These are phyloP conservation scores for Tipula unca DNA, from an alignment of 2,888 invertebrate genomes.

Conservation along the genomic window DNA sequence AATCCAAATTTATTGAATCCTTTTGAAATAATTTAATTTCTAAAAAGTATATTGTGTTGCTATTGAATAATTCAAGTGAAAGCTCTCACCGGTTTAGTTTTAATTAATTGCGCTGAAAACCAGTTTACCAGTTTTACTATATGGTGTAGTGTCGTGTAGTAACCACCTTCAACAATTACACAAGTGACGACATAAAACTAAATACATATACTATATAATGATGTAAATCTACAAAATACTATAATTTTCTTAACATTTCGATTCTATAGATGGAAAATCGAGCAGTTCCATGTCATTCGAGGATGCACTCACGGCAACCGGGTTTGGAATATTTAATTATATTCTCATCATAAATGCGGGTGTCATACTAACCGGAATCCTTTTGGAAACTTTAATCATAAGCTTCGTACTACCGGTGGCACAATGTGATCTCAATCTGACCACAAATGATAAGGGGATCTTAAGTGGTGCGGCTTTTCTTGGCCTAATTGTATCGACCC, in stretches of 20 bases:
- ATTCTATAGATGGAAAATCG: not conserved
- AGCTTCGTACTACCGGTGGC: slow-evolving; percentile 48
- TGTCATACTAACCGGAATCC: slow-evolving; percentile 44
- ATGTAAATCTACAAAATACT: not conserved
- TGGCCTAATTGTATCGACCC: slow-evolving; percentile 46
- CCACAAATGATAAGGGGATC: slow-evolving; percentile 38
- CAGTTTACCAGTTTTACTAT: too few species aligned
- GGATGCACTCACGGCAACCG: slow-evolving; percentile 30
- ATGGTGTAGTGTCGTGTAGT: too few species aligned
- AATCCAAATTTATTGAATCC: not conserved
- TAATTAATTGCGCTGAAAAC: too few species aligned
- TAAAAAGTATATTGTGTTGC: too few species aligned
- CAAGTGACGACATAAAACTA: too few species aligned
- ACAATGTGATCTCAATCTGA: slow-evolving; percentile 40
- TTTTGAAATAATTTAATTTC: too few species aligned
- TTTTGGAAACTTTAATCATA: slow-evolving; percentile 42
- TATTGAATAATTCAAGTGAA: too few species aligned
- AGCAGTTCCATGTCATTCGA: not conserved
- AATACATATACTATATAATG: too few species aligned
- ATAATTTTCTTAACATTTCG: not conserved
- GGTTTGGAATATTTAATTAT: slow-evolving; percentile 46
- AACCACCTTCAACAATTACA: too few species aligned
- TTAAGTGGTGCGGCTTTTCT: slow-evolving; percentile 40
- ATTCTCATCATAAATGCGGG: slow-evolving; percentile 44
- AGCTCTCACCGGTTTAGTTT: too few species aligned